phyloP scores from a whole-genome alignment of 35 echinoderm and acorn worm species.

The Ptychodera flava region DNA sequence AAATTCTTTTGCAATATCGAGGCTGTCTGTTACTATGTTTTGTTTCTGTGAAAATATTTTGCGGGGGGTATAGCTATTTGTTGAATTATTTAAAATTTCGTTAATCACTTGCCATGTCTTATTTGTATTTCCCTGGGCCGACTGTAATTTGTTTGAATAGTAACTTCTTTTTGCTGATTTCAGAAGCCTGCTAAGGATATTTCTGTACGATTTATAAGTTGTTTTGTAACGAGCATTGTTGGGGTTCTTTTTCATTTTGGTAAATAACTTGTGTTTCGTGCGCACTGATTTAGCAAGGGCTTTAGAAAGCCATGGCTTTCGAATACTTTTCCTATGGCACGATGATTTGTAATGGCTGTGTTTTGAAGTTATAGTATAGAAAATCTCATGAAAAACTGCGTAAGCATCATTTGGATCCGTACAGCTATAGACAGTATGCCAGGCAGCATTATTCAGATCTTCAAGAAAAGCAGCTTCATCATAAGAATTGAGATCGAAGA shows the following conservation, averaged over 20 bases:
- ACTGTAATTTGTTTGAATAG: not conserved
- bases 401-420: not conserved
- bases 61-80: not conserved
- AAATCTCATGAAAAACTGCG: not conserved
- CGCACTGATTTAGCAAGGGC: not conserved
- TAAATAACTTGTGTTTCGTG: not conserved
- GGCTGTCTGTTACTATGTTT: not conserved
- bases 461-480: not conserved
- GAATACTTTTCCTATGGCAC: not conserved
- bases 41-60: not conserved
- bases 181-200: not conserved
- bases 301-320: not conserved
- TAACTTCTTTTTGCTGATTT: not conserved
- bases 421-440: not conserved
- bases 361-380: not conserved
- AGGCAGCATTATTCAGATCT: not conserved
- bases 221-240: not conserved
- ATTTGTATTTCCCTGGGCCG: not conserved
- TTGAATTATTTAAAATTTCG: not conserved
- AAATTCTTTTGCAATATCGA: slow-evolving; percentile 16
- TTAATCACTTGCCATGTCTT: not conserved
- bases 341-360: not conserved
- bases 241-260: not conserved
- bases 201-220: not conserved
- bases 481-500: not conserved